Conservation (phyloP, 2,797 vertebrate species). For the Pseudochaenichthys georgianus region DNA sequence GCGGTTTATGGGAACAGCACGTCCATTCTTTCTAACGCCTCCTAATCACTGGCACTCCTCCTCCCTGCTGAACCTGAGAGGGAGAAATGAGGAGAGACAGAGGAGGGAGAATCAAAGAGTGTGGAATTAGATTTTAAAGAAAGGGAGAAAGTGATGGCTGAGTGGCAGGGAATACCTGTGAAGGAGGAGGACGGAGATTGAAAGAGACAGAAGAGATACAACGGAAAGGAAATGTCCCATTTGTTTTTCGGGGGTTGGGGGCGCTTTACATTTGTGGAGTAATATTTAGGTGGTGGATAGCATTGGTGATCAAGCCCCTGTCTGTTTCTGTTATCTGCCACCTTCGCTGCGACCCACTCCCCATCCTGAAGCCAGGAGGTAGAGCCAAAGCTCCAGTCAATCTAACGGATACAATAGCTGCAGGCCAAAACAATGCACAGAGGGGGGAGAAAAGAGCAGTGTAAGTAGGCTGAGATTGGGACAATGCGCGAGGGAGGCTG, state of each 20-base stretch:
- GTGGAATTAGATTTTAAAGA: constrained; percentile 52
- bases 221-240: constrained; percentile 56
- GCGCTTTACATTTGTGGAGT: constrained; percentile 29
- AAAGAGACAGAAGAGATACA: constrained; percentile 45
- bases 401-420: constrained; percentile 82
- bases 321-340: constrained; percentile 72
- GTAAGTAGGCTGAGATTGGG: constrained; percentile 73
- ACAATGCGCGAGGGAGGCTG: constrained; percentile 73
- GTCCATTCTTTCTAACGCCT: constrained; percentile 92
- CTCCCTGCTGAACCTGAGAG: constrained; percentile 72
- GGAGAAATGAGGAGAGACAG: constrained; percentile 70
- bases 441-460: constrained; percentile 57
- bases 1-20: constrained; percentile 93
- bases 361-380: constrained; percentile 67
- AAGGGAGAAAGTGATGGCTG: constrained; percentile 4
- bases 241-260: constrained; percentile 50
- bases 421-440: constrained; percentile 82
- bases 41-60: constrained; percentile 82
- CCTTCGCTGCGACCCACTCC: constrained; percentile 50
- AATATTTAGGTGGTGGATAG: constrained; percentile 45
- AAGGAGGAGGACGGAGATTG: constrained; percentile 38
- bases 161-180: constrained; percentile 53
- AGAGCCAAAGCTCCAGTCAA: constrained; percentile 82
- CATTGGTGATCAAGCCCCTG: constrained; percentile 68
- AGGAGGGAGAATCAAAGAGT: constrained; percentile 55